A percentile compares a stretch with the other conserved stretches of the same genome.
These are phyloP conservation scores for Steinernema khuongi DNA, from an alignment of 1,140 invertebrate species.

Conservation along the genomic window DNA sequence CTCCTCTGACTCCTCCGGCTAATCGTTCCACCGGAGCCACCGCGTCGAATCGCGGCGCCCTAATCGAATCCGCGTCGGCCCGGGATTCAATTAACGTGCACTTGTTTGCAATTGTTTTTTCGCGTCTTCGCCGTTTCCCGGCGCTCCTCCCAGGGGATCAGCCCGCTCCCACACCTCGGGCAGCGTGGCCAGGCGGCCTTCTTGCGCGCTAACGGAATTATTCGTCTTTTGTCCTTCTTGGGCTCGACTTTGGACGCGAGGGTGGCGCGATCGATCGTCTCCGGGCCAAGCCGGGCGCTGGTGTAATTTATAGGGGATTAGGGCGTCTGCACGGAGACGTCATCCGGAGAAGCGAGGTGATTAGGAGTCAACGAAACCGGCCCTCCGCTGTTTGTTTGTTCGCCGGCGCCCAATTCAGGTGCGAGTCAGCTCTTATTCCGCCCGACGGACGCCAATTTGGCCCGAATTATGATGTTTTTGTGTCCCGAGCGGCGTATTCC, in stretches of 20 bases:
- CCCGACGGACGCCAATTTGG: background rate
- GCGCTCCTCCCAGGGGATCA: background rate
- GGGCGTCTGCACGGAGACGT: background rate
- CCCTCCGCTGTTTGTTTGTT: background rate
- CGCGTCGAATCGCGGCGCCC: background rate
- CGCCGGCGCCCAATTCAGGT: background rate
- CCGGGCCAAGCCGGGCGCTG: background rate
- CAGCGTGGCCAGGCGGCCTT: background rate
- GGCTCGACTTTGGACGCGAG: background rate
- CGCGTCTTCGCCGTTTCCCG: background rate
- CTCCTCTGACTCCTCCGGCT: too few species aligned
- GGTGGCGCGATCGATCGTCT: background rate
- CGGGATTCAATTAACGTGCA: background rate
- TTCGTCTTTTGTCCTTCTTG: background rate
- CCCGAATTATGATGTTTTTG: background rate
- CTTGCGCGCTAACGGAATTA: background rate
- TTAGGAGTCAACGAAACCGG: background rate
- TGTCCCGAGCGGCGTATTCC: background rate
- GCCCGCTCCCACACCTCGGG: background rate
- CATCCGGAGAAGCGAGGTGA: background rate
- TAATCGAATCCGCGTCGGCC: background rate
- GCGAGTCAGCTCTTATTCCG: background rate
- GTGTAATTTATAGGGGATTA: slow-evolving; percentile 2
- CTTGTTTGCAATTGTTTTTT: slow-evolving; percentile 12
- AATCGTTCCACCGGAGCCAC: too few species aligned